Base-by-base conservation (phyloP, 2,113 vertebrate genomes). In the Carettochelys insculpta region DNA sequence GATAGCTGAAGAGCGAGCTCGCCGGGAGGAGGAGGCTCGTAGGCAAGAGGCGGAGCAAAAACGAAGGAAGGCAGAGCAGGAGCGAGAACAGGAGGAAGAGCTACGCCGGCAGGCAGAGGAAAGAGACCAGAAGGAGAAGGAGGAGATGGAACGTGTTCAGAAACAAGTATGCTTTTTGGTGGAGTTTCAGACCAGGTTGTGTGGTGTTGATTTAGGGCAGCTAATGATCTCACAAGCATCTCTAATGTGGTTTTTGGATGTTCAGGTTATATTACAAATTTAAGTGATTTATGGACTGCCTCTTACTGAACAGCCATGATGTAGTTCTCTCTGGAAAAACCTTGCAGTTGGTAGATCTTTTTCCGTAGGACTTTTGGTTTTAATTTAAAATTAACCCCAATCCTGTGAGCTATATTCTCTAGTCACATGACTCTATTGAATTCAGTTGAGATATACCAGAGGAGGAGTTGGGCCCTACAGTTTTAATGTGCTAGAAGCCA, bases 1-100 rank as follows among this genome's bases (percentile, higher is more conserved):
- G 97, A 98, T 98, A 95, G 98, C 98, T 1, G 98, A 99, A 91
- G 98, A 99, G 95, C 95, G 98, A 92, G 97, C 96, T 5, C 98
- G 97, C n/a, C 94, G 98, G 65, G 98, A 99, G 83, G 99, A 99
- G 90, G 99, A 98, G 85, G 94, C 97, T 48, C 98, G 97, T 56
- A 97, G 96, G 20, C 98, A 98, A 87, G 98, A 98, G 3, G 98
- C 98, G 0, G 98, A 99, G 82, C 98, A 80, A 43, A 98, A 73
- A 11, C 92, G 14, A 73, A 98, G 80, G 80, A 97, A 98, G 82
- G 98, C 97, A 84, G 98, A 98, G 96, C 98, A 98, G 73, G 98
- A 95, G 31, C 92, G 45, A 77, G 97, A 97, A 38, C 98, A 96
- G 61, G 98, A 98, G 16, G 95, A 94, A 76, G 88, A 94, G 53